Percentiles rank a stretch among this genome's conserved stretches.
phyloP scores from a whole-genome alignment of 2,888 invertebrate genomes.

The Heliconius erato region DNA sequence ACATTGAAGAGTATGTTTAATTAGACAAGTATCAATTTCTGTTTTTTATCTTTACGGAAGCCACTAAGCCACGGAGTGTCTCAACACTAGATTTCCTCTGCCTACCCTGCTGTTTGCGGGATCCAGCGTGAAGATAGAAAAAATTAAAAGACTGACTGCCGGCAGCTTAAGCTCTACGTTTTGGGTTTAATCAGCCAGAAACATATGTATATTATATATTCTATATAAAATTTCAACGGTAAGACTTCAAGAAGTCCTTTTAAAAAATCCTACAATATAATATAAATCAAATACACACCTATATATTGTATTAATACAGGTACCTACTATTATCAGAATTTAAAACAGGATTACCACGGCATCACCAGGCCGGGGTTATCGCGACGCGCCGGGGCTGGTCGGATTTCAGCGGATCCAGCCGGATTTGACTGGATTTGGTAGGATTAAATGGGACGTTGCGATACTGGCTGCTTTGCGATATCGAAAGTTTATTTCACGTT shows the following conservation, averaged over 20 bases:
- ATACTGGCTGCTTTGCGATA: conserved; percentile 76
- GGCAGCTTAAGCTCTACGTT: background rate
- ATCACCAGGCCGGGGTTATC: conserved; percentile 66
- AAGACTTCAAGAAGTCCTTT: background rate
- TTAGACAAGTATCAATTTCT: background rate
- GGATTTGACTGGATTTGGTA: conserved; percentile 76
- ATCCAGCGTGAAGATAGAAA: too few relatives aligned
- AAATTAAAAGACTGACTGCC: background rate
- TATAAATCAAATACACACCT: conserved; percentile 45
- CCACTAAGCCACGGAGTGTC: too few relatives aligned
- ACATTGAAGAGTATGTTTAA: background rate
- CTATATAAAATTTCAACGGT: background rate
- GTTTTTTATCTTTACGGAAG: background rate
- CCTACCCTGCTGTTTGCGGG: too few relatives aligned
- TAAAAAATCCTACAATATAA: background rate
- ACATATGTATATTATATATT: background rate
- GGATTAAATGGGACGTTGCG: conserved; percentile 62
- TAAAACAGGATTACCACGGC: conserved; percentile 83
- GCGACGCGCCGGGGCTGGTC: conserved; percentile 64
- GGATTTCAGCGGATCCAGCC: conserved; percentile 72
- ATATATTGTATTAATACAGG: conserved; percentile 68
- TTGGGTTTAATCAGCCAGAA: too few relatives aligned
- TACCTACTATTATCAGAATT: conserved; percentile 79
- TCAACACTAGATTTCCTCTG: too few relatives aligned
- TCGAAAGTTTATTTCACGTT: conserved; percentile 79